Base-by-base conservation (phyloP, 2,888 invertebrate genomes). In the Pristionchus entomophagus region DNA sequence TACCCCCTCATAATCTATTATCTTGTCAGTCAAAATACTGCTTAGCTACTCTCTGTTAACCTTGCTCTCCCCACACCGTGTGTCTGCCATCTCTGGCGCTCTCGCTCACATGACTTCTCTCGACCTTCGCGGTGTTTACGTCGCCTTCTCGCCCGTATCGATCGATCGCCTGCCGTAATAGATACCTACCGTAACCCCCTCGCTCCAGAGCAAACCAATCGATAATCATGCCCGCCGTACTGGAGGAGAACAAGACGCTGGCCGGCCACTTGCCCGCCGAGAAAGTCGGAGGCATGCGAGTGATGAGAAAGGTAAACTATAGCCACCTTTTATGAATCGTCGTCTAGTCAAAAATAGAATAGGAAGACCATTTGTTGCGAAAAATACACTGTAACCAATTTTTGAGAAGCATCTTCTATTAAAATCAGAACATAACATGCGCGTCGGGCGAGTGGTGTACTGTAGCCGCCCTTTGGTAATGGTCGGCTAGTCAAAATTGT, bases 181-280 rank as follows among this genome's bases (percentile, higher is more conserved):
- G 26, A 53, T 53, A 22, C 12, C 62, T 86, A n/a, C 62, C 29
- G 38, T 69, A 29, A 22, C 51, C 35, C n/a, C 53, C 84, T 45
- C 45, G 45, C 14, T 45, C 26, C 49, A 53, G 73, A 41, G 4
- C 41, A 59, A 29, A 38, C 22, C 53, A 41, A 56, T 81, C 81
- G 56, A 56, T 56, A 53, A 56, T 56, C n/a, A 81, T 41, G 35
- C n/a, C 53, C 81, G 22, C 81, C 35, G 35, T 22, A 14, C 45
- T 53, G 32, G 73, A 73, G 22, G 35, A 73, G 14, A 73, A 14
- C 51, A 32, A 45, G 53, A 22, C 29, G 29, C 26, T 73, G 51
- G 84, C 84, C 29, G 84, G 84, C 38, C 84, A 84, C 41, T 35
- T 51, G 84, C 69, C 84, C 51, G 84, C 84, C 6, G 84, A 84